Conservation (phyloP, 2,113 vertebrate species). For the Oreotrochilus melanogaster region DNA sequence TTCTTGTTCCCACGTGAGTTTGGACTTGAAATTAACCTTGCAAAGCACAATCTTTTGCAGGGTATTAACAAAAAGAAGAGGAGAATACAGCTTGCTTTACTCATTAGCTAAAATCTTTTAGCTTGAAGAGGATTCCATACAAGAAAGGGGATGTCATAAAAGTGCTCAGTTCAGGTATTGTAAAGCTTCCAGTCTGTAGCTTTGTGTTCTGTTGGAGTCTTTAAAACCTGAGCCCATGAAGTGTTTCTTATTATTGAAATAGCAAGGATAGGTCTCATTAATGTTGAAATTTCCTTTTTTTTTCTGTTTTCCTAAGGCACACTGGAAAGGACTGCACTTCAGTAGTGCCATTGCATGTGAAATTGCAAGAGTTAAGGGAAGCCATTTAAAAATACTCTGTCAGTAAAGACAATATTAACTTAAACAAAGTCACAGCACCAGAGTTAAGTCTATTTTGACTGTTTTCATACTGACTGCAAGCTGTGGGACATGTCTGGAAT, state of each 20-base stretch:
- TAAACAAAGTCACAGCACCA: neutral
- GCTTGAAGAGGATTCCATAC: neutral
- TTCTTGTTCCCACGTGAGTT: constrained; percentile 5
- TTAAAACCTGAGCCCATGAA: neutral
- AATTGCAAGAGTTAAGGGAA: neutral
- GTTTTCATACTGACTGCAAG: neutral
- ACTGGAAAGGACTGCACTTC: neutral
- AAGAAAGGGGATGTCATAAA: neutral
- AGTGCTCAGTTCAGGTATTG: neutral
- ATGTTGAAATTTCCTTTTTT: neutral
- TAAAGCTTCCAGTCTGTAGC: neutral
- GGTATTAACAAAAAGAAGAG: neutral
- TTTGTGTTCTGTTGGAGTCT: neutral
- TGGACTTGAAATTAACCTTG: constrained; percentile 46
- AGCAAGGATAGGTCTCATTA: neutral
- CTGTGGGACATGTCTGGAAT: neutral
- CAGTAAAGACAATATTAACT: neutral
- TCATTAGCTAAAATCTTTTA: neutral
- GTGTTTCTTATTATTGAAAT: neutral
- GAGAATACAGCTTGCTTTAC: neutral
- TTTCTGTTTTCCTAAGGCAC: neutral
- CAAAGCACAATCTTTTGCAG: neutral
- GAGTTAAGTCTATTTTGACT: neutral
- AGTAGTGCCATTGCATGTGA: neutral
- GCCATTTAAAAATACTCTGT: neutral